phyloP scores from a whole-genome alignment of 2,888 invertebrate genomes.

The Aelia acuminata region DNA sequence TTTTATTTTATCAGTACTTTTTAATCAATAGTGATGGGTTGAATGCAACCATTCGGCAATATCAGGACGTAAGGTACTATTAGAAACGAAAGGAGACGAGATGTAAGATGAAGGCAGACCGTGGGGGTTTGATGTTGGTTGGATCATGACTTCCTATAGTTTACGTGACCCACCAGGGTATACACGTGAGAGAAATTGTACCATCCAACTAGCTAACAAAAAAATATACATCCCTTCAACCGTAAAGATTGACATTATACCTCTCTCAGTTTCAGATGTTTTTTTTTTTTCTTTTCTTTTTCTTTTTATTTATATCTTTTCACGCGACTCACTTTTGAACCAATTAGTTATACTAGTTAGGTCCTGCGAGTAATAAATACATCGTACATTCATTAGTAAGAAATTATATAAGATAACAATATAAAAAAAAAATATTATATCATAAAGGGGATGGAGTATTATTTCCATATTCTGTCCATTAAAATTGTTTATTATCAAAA shows the following conservation, averaged over 20 bases:
- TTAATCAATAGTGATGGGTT: no score
- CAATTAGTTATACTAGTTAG: no score
- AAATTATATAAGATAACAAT: no score
- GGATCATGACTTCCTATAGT: conserved; percentile 1
- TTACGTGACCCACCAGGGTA: conserved; percentile 49
- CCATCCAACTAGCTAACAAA: neutral
- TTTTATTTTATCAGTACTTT: no score
- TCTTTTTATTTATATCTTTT: neutral
- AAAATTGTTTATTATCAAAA: no score
- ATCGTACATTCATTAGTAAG: no score
- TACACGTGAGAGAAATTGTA: conserved; percentile 36
- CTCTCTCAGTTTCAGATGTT: neutral
- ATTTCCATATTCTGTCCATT: no score
- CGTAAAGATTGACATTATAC: neutral
- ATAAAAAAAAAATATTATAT: no score
- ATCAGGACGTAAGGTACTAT: neutral
- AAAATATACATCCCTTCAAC: conserved; percentile 5
- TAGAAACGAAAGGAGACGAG: conserved; percentile 2
- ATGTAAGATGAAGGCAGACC: neutral
- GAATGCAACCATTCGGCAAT: neutral
- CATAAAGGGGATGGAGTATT: no score
- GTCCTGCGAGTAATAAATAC: no score
- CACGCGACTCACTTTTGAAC: neutral
- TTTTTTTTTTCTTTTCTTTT: neutral
- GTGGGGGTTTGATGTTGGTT: neutral